A percentile compares a stretch with the other conserved stretches of the same genome.
Conservation (phyloP, 2,888 invertebrate species). For the Pterostichus madidus region DNA sequence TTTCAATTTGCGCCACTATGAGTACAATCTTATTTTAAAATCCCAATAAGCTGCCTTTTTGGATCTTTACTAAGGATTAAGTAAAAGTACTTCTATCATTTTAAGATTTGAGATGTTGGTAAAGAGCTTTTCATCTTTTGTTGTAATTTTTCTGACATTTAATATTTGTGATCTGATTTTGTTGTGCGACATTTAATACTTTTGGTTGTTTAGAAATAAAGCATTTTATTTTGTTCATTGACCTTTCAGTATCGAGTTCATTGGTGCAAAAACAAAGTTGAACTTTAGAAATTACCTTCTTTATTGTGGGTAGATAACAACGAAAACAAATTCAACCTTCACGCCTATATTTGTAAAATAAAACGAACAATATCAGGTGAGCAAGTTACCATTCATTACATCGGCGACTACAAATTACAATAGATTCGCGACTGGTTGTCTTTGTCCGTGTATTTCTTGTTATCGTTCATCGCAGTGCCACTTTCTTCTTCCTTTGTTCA, state of each 20-base stretch:
- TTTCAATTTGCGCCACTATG: no score
- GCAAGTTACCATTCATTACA: conserved; percentile 40
- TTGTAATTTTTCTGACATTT: not conserved
- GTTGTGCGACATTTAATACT: not conserved
- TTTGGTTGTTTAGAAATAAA: not conserved
- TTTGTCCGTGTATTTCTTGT: conserved; percentile 58
- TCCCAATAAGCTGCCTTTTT: no score
- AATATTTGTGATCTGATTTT: not conserved
- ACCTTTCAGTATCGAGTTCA: conserved; percentile 11
- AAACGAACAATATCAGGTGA: conserved; percentile 13
- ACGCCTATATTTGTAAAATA: conserved; percentile 50
- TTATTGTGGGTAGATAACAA: conserved; percentile 38
- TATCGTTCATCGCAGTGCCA: conserved; percentile 63
- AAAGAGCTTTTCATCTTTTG: not conserved
- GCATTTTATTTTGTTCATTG: conserved; percentile 30
- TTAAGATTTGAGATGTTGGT: not conserved
- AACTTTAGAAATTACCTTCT: conserved; percentile 33
- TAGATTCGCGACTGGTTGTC: conserved; percentile 51
- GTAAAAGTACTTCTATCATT: not conserved
- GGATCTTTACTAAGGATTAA: no score
- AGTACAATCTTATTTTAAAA: no score
- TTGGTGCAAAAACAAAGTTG: not conserved
- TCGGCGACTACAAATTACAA: conserved; percentile 46
- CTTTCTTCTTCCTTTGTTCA: conserved; percentile 66
- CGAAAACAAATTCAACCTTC: conserved; percentile 45